A percentile compares a stretch with the other conserved stretches of the same genome.
Conservation (phyloP, 1,140 invertebrate genomes). For the Drosophila erecta region DNA sequence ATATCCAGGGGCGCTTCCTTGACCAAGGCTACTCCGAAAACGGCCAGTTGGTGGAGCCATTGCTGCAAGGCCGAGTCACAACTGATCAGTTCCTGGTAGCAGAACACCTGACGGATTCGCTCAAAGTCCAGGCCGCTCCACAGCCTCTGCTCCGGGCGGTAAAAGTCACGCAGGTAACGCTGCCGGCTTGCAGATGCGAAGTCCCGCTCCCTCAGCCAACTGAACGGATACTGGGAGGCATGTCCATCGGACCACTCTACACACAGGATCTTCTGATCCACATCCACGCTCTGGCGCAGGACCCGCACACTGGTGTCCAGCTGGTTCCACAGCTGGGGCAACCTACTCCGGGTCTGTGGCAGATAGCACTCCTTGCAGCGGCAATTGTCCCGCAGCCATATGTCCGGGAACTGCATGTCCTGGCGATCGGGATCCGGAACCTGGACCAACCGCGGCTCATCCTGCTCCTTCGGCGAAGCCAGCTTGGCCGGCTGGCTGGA, state of each 20-base stretch:
- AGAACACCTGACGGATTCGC: slow-evolving; percentile 85
- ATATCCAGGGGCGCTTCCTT: slow-evolving; percentile 86
- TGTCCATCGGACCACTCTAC: slow-evolving; percentile 87
- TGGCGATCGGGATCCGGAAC: slow-evolving; percentile 29
- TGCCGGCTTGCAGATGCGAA: slow-evolving; percentile 86
- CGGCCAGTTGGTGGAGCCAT: slow-evolving; percentile 87
- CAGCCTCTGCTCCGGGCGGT: slow-evolving; percentile 85
- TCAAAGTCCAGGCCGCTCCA: slow-evolving; percentile 87
- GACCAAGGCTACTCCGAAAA: slow-evolving; percentile 87
- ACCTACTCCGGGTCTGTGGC: slow-evolving; percentile 86
- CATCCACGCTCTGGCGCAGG: slow-evolving; percentile 42
- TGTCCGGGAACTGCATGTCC: slow-evolving; percentile 86
- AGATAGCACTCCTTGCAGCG: slow-evolving; percentile 88
- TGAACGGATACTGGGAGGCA: slow-evolving; percentile 80
- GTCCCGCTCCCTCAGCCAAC: slow-evolving; percentile 87
- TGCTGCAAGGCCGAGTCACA: slow-evolving; percentile 85
- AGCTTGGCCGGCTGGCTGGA: background rate
- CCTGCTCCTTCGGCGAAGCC: slow-evolving; percentile 15
- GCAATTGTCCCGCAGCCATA: slow-evolving; percentile 90
- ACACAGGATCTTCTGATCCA: slow-evolving; percentile 28
- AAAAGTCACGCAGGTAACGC: slow-evolving; percentile 85
- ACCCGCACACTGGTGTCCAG: slow-evolving; percentile 61
- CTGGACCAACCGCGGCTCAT: slow-evolving; percentile 12
- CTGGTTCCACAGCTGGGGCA: slow-evolving; percentile 74
- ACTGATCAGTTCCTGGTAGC: slow-evolving; percentile 86